Evolutionary conservation across 2,113 vertebrate genomes (phyloP).

Genomic region (Cyanoderma ruficeps): DNA sequence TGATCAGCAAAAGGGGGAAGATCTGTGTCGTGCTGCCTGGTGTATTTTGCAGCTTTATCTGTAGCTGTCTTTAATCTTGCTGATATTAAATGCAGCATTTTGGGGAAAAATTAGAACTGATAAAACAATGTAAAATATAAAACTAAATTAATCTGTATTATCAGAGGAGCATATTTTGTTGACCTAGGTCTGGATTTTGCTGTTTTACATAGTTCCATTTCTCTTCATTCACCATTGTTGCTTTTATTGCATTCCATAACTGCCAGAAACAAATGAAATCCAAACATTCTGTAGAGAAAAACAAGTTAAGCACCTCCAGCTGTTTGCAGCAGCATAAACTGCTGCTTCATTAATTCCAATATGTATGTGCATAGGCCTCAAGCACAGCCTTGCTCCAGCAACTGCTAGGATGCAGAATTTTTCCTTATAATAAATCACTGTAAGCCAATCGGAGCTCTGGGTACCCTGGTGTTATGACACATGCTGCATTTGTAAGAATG

Average conservation of each 20-base stretch:
- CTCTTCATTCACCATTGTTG: not conserved
- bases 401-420: not conserved
- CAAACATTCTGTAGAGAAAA: conserved; percentile 30
- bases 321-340: conserved; percentile 25
- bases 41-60: not conserved
- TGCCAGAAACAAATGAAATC: not conserved
- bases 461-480: not conserved
- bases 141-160: not conserved
- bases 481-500: not conserved
- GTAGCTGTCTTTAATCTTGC: not conserved
- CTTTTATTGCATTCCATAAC: not conserved
- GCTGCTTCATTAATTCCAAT: conserved; percentile 50
- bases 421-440: conserved; percentile 16
- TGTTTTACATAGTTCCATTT: not conserved
- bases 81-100: not conserved
- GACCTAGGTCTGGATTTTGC: not conserved
- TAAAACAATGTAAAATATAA: not conserved
- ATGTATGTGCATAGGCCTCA: conserved; percentile 10
- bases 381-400: conserved; percentile 9
- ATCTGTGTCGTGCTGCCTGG: not conserved
- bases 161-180: not conserved
- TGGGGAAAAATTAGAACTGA: not conserved
- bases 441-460: not conserved
- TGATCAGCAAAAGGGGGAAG: not conserved
- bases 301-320: conserved; percentile 32